Evolutionary conservation across 2,113 vertebrate species (phyloP), one percentile per base, ranked within the genome.

Genomic region (Brachypodius melanocephalos): DNA sequence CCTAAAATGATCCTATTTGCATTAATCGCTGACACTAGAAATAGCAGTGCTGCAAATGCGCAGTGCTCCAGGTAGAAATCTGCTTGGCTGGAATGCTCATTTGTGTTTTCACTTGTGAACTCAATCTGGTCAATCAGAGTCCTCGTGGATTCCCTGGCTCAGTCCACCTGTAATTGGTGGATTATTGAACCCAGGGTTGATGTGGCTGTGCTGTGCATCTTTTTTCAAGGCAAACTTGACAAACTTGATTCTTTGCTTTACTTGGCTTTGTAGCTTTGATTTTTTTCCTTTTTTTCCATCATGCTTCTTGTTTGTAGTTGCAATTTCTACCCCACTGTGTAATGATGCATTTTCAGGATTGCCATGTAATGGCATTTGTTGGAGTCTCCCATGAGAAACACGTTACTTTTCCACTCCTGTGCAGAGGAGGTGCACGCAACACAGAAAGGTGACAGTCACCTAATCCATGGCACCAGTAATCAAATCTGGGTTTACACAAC

Each of bases 211-310:
- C 26, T 24, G 3, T 20, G 6, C 3, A 1, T 48, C 28, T 42
- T 52, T 73, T 85, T 78, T 42, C 10, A 68, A 82, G 25, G 17
- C 29, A 45, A n/a, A n/a, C n/a, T 6, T 12, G 31, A 3, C 6
- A 85, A 73, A 73, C 11, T 68, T 85, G 61, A 48, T 46, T 58
- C 26, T 80, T 80, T 90, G 12, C 54, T 17, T 65, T 73, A 61
- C 10, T 85, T 69, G 38, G 17, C 58, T 65, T 72, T 65, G 17
- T 45, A n/a, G 15, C 6, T 82, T 85, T 74, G 19, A 20, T 18
- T 18, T 8, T 8, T 36, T 43, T 22, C 6, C 26, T 16, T 14
- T 14, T 6, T 51, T 14, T 0, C 1, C 1, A 17, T 19, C 32
- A 16, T 20, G 4, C 57, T 81, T 74, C 38, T 81, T 54, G 9